Percentiles rank a stretch among this genome's conserved stretches.
Evolutionary conservation across 1,140 invertebrate genomes (phyloP).

Genomic region (Cylas formicarius): DNA sequence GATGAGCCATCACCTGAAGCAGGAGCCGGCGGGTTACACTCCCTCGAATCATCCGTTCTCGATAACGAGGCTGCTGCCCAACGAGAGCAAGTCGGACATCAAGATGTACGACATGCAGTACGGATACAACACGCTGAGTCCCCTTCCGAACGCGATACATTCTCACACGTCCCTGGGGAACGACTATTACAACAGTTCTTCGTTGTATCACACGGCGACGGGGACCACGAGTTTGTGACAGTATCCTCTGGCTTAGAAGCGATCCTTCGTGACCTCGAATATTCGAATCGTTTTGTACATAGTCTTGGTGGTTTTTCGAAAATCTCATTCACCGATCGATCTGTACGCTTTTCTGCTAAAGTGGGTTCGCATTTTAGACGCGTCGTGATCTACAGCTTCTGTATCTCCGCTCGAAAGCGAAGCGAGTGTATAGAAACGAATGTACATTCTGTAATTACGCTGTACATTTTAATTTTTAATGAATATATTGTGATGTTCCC

Average conservation of each 20-base stretch:
- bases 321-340: too few relatives aligned
- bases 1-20: constrained; percentile 58
- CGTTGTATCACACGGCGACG: constrained; percentile 61
- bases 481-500: constrained; percentile 23
- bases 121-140: constrained; percentile 54
- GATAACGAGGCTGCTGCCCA: constrained; percentile 82
- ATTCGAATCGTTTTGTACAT: too few relatives aligned
- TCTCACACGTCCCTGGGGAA: constrained; percentile 53
- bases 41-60: constrained; percentile 85
- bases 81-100: constrained; percentile 74
- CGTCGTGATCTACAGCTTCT: too few relatives aligned
- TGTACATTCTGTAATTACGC: too few relatives aligned
- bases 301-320: too few relatives aligned
- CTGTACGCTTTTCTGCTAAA: too few relatives aligned
- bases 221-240: constrained; percentile 66
- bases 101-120: constrained; percentile 76
- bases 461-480: too few relatives aligned
- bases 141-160: constrained; percentile 55
- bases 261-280: constrained; percentile 27
- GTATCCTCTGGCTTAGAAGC: constrained; percentile 61
- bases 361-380: too few relatives aligned
- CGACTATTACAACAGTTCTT: constrained; percentile 73
- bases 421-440: too few relatives aligned
- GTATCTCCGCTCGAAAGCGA: too few relatives aligned
- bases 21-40: constrained; percentile 70